Percentiles rank a stretch among this genome's conserved stretches.
These are phyloP conservation scores for Hippopotamus amphibius DNA, from an alignment of 2,113 vertebrate genomes.

Conservation along the genomic window DNA sequence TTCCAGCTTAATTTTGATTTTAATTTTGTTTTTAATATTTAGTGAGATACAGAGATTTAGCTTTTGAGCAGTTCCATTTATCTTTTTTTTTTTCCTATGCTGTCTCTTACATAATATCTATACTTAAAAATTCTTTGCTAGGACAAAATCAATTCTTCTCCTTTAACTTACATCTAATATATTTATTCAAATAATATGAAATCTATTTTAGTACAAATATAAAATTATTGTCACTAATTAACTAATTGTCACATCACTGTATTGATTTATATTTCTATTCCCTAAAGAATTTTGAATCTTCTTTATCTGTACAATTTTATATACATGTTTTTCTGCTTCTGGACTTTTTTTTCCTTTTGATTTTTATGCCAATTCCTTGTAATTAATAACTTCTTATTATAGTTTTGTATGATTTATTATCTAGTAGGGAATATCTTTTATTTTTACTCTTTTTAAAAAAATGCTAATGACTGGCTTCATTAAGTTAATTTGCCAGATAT, in stretches of 20 bases:
- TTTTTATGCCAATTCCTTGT: neutral
- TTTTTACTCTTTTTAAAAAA: neutral
- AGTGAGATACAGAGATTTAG: neutral
- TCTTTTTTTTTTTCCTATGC: neutral
- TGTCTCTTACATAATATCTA: neutral
- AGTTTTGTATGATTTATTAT: constrained; percentile 14
- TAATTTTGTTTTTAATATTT: neutral
- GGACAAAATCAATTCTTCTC: neutral
- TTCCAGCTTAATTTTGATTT: neutral
- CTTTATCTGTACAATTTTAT: neutral
- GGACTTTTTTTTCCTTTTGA: neutral
- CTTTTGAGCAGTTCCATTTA: neutral
- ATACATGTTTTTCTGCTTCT: neutral
- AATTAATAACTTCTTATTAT: neutral
- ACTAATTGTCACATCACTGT: neutral
- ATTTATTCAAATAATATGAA: neutral
- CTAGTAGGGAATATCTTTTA: neutral
- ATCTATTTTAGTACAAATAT: neutral
- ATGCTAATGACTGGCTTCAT: constrained; percentile 49
- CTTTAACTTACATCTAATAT: neutral
- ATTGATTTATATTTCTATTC: neutral
- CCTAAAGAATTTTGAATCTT: neutral
- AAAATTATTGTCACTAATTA: neutral
- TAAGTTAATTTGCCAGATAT: constrained; percentile 50
- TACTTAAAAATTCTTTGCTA: neutral